phyloP scores from a whole-genome alignment of 2,888 invertebrate species.

The Volucella inflata region DNA sequence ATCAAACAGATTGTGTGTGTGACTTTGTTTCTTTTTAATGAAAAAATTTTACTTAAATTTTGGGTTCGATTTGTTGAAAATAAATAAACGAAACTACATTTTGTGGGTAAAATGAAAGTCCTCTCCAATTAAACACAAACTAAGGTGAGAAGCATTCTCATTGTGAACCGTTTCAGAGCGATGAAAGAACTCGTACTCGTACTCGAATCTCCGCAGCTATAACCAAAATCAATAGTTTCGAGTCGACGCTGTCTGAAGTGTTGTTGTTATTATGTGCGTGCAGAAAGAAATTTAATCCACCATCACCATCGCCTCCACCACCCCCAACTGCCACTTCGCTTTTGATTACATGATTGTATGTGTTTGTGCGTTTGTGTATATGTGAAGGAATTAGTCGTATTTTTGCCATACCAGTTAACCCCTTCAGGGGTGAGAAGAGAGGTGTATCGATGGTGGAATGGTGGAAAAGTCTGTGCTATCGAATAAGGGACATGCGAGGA shows the following conservation, averaged over 20 bases:
- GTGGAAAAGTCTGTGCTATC: background rate
- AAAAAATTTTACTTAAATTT: background rate
- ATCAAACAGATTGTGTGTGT: background rate
- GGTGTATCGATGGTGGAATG: background rate
- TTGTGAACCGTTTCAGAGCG: conserved; percentile 67
- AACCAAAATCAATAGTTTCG: conserved; percentile 71
- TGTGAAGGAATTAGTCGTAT: background rate
- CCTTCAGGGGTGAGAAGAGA: background rate
- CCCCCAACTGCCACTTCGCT: conserved; percentile 17
- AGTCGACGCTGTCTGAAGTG: conserved; percentile 68
- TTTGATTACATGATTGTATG: background rate
- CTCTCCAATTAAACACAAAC: conserved; percentile 39
- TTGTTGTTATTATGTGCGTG: conserved; percentile 67
- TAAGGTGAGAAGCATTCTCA: conserved; percentile 49
- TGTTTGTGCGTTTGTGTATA: conserved; percentile 17
- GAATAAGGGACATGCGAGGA: conserved; percentile 3
- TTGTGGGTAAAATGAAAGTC: conserved; percentile 49
- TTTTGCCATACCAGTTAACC: background rate
- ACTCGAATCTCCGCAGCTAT: conserved; percentile 69
- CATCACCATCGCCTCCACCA: conserved; percentile 4
- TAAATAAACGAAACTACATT: conserved; percentile 50
- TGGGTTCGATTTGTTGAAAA: too few relatives aligned
- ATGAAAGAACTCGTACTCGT: conserved; percentile 47
- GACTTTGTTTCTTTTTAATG: background rate
- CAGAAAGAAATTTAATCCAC: background rate